Percentiles rank a stretch among this genome's conserved stretches.
phyloP scores from a whole-genome alignment of 1,140 invertebrate species.

The Globodera ellingtonae region DNA sequence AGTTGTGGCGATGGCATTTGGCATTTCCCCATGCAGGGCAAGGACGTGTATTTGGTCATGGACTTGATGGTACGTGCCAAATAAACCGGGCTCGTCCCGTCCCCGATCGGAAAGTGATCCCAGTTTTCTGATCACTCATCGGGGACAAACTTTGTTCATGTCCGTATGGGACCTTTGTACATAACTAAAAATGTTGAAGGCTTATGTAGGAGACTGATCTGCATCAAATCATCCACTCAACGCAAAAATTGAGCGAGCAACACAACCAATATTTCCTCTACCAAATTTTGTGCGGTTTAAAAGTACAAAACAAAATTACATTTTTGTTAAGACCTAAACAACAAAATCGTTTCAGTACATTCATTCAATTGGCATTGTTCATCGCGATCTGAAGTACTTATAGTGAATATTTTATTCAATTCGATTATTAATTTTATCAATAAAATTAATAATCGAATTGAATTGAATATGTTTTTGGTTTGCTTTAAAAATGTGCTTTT shows the following conservation, averaged over 20 bases:
- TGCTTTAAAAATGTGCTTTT: too few relatives aligned
- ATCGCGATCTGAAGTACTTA: slow-evolving; percentile 64
- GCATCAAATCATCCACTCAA: slow-evolving; percentile 69
- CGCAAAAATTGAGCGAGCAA: slow-evolving; percentile 67
- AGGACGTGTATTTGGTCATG: slow-evolving; percentile 69
- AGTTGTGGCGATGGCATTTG: neutral
- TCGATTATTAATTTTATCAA: neutral
- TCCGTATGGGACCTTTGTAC: too few relatives aligned
- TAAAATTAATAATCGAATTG: too few relatives aligned
- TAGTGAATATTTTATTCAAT: neutral
- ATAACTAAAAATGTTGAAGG: too few relatives aligned
- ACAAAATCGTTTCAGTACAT: slow-evolving; percentile 64
- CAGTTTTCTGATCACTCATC: too few relatives aligned
- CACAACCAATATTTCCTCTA: slow-evolving; percentile 67
- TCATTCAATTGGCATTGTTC: slow-evolving; percentile 69
- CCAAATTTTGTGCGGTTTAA: slow-evolving; percentile 68
- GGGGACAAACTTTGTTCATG: too few relatives aligned
- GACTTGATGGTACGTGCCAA: slow-evolving; percentile 67
- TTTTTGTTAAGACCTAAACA: neutral
- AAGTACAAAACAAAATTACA: slow-evolving; percentile 35
- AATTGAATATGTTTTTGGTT: too few relatives aligned
- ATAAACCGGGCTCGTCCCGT: too few relatives aligned
- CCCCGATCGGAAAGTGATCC: too few relatives aligned
- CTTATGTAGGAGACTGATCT: slow-evolving; percentile 57
- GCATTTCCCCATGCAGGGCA: neutral